Evolutionary conservation across 2,797 vertebrate genomes (phyloP).

Genomic region (Thalassophryne amazonica): DNA sequence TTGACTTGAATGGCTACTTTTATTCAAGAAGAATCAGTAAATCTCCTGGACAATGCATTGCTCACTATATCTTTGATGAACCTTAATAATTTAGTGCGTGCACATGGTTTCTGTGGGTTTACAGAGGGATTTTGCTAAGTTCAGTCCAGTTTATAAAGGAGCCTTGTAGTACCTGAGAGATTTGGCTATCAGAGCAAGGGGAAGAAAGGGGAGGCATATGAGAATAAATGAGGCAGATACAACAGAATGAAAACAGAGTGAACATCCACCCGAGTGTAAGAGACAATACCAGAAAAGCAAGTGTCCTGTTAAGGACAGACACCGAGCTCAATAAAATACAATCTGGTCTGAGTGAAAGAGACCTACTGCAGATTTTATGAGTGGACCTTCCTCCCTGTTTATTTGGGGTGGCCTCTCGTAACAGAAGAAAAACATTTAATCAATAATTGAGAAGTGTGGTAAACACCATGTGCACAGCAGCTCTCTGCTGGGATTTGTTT

Average conservation of each 20-base stretch:
- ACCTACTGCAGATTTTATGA: constrained; percentile 69
- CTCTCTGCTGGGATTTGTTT: constrained; percentile 45
- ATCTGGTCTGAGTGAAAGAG: constrained; percentile 30
- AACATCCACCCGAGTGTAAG: neutral
- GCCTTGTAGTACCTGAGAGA: neutral
- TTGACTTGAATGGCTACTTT: too few relatives aligned
- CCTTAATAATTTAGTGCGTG: constrained; percentile 43
- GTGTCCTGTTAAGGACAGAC: constrained; percentile 42
- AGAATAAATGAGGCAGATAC: constrained; percentile 43
- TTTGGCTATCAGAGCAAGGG: neutral
- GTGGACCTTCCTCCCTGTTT: constrained; percentile 36
- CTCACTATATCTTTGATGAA: constrained; percentile 5
- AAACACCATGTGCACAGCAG: constrained; percentile 59
- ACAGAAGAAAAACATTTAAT: constrained; percentile 73
- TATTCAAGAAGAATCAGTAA: too few relatives aligned
- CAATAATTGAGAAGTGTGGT: constrained; percentile 74
- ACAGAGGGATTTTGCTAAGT: constrained; percentile 16
- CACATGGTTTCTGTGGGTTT: neutral
- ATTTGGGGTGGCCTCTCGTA: constrained; percentile 70
- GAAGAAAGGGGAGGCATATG: neutral
- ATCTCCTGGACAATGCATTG: too few relatives aligned
- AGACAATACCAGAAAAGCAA: constrained; percentile 21
- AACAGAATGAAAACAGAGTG: constrained; percentile 4
- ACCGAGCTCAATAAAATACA: constrained; percentile 49
- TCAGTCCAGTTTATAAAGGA: constrained; percentile 4